phyloP scores from a whole-genome alignment of 2,113 vertebrate species.

The Tychaedon coryphoeus region DNA sequence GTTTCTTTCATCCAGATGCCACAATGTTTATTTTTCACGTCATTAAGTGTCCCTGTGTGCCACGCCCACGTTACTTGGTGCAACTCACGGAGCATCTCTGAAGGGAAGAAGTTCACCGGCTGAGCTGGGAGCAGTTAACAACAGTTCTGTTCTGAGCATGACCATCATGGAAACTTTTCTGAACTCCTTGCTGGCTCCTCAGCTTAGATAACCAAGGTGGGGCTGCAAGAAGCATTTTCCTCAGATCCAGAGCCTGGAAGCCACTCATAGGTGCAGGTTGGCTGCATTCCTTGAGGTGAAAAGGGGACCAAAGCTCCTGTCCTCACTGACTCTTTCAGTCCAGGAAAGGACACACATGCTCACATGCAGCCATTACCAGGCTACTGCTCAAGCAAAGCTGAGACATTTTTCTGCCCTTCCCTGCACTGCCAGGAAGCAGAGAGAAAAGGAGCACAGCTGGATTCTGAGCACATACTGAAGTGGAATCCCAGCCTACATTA shows the following conservation, averaged over 20 bases:
- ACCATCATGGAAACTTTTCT: background rate
- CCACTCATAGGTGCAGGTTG: background rate
- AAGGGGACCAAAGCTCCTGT: background rate
- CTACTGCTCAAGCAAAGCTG: background rate
- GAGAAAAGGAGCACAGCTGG: background rate
- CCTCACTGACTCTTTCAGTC: background rate
- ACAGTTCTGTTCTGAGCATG: background rate
- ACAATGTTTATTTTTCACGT: background rate
- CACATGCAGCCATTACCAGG: background rate
- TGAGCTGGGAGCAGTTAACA: background rate
- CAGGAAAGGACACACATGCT: background rate
- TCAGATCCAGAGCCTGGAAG: background rate
- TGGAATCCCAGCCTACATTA: background rate
- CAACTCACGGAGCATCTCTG: accelerated
- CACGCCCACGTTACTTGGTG: accelerated
- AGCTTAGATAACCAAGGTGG: background rate
- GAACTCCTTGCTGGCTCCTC: background rate
- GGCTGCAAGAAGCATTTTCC: background rate
- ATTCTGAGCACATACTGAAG: background rate
- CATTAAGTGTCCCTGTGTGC: no score
- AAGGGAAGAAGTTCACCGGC: background rate
- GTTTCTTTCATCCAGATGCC: background rate
- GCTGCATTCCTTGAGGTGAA: background rate
- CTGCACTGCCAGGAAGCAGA: background rate
- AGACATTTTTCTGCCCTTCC: background rate